These are phyloP conservation scores for Pseudopleuronectes americanus DNA, from an alignment of 2,797 vertebrate genomes.

Conservation along the genomic window DNA sequence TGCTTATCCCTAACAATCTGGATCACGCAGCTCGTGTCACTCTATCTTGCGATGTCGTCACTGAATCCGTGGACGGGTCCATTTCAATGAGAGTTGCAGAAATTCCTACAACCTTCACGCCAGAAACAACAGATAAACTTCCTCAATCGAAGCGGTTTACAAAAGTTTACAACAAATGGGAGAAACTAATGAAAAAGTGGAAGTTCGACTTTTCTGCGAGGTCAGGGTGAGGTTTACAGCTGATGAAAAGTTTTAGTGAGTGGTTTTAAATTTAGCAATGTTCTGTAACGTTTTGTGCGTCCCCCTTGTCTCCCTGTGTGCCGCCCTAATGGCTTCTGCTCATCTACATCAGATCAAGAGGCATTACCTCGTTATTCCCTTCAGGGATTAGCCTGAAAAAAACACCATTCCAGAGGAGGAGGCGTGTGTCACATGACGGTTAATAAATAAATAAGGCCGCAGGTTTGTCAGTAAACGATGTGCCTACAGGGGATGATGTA, in stretches of 20 bases:
- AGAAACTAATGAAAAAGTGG: conserved; percentile 9
- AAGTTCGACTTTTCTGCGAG: conserved; percentile 12
- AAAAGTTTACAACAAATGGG: background rate
- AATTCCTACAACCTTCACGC: conserved; percentile 10
- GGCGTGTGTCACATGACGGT: conserved; percentile 18
- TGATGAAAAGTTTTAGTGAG: conserved; percentile 25
- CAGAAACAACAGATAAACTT: conserved; percentile 28
- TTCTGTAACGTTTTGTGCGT: conserved; percentile 27
- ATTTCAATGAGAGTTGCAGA: conserved; percentile 17
- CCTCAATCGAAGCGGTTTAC: conserved; percentile 3
- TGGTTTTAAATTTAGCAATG: conserved; percentile 51
- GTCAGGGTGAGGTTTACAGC: conserved; percentile 10
- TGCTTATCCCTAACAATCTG: conserved; percentile 71
- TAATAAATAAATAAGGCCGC: conserved; percentile 33
- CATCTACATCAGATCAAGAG: conserved; percentile 58
- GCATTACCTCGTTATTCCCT: conserved; percentile 57
- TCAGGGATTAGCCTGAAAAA: conserved; percentile 53
- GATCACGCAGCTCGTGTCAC: conserved; percentile 40
- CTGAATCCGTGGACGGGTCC: conserved; percentile 34
- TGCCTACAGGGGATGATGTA: conserved; percentile 33
- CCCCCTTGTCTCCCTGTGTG: conserved; percentile 18
- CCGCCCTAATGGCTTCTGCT: conserved; percentile 38
- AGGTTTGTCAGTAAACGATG: conserved; percentile 27
- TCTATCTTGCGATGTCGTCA: conserved; percentile 31
- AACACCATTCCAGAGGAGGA: conserved; percentile 34